A percentile compares a stretch with the other conserved stretches of the same genome.
These are phyloP conservation scores for Galaxea fascicularis DNA, from an alignment of 92 coral and sea anemone species.

Conservation along the genomic window DNA sequence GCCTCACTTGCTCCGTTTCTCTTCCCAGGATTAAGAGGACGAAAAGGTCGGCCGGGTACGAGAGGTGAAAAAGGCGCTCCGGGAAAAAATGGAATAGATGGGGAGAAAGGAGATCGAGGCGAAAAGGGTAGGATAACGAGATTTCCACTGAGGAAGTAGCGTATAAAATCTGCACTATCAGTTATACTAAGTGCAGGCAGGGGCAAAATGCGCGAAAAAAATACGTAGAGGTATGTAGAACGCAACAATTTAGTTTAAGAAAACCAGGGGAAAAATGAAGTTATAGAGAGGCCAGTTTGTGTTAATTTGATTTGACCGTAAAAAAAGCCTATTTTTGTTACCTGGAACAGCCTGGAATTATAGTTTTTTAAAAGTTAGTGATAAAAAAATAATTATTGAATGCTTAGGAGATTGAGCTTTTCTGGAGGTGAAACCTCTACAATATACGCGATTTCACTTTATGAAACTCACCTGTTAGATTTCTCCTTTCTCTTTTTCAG, in stretches of 20 bases:
- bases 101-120: conserved; percentile 45
- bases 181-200: no score
- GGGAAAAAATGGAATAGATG: conserved; percentile 42
- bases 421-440: background rate
- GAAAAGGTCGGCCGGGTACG: conserved; percentile 73
- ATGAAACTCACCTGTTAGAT: background rate
- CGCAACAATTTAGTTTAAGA: background rate
- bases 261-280: no score
- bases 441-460: background rate
- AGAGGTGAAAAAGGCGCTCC: conserved; percentile 42
- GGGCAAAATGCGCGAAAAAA: background rate
- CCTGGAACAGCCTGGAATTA: no score
- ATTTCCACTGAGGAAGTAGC: background rate
- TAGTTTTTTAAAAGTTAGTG: no score
- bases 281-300: background rate
- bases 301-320: no score
- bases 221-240: background rate
- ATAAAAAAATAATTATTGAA: background rate
- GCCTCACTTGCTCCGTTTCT: background rate
- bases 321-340: no score
- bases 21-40: conserved; percentile 64
- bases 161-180: no score
- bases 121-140: conserved; percentile 21
- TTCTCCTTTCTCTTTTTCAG: conserved; percentile 24
- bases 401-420: no score